Percentiles rank a stretch among this genome's conserved stretches.
phyloP scores from a whole-genome alignment of 2,797 vertebrate genomes.

The Miichthys miiuy region DNA sequence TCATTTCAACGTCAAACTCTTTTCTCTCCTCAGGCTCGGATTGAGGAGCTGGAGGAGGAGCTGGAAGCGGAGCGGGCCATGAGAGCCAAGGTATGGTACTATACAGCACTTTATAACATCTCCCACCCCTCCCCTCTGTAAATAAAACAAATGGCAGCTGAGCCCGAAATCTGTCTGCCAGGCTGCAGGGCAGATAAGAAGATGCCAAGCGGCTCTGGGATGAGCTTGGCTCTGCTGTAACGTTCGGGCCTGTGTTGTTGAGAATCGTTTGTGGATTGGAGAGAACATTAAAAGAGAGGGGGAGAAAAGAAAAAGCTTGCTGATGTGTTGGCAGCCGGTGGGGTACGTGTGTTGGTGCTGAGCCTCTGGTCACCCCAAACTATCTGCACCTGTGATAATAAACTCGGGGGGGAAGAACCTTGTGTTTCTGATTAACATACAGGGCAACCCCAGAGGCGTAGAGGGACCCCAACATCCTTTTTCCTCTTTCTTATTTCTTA shows the following conservation, averaged over 20 bases:
- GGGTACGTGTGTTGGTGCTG: slow-evolving; percentile 41
- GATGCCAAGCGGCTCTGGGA: slow-evolving; percentile 15
- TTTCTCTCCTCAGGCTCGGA: slow-evolving; percentile 80
- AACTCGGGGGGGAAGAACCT: slow-evolving; percentile 39
- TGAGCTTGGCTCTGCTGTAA: slow-evolving; percentile 15
- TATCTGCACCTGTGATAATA: slow-evolving; percentile 85
- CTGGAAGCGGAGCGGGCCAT: slow-evolving; percentile 86
- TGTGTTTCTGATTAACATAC: slow-evolving; percentile 77
- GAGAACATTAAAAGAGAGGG: slow-evolving; percentile 6
- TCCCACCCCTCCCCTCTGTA: neutral
- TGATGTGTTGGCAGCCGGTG: slow-evolving; percentile 48
- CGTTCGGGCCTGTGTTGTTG: neutral
- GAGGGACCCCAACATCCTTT: slow-evolving; percentile 53
- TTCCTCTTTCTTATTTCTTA: slow-evolving; percentile 22
- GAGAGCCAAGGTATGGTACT: slow-evolving; percentile 83
- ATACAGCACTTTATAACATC: neutral
- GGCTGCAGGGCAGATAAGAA: slow-evolving; percentile 5
- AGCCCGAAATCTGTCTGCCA: slow-evolving; percentile 26
- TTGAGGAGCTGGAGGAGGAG: slow-evolving; percentile 90
- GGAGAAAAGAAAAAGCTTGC: neutral
- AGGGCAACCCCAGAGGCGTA: slow-evolving; percentile 58
- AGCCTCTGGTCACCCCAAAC: slow-evolving; percentile 72
- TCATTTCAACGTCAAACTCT: neutral
- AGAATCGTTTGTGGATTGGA: slow-evolving; percentile 7
- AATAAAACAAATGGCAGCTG: slow-evolving; percentile 24